Evolutionary conservation across 2,888 invertebrate species (phyloP), one percentile per base, ranked within the genome.

Genomic region (Galerucella pusilla): DNA sequence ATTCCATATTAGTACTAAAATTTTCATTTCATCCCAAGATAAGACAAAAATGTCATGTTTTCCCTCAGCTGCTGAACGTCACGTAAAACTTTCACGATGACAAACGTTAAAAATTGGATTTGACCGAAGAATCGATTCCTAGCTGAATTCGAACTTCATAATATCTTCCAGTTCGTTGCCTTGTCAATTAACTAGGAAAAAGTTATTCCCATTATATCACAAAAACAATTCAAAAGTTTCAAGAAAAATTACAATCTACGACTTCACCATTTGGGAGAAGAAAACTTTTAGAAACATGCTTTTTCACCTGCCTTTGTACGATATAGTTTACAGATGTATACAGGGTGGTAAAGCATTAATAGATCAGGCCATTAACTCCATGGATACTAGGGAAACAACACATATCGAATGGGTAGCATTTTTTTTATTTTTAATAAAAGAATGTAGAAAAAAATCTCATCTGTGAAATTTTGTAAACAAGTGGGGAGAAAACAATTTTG

Each of bases 141-240:
- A 5, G 61, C 10, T 57, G 20, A 20, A 57, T 57, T 57, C 57
- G 10, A 57, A 16, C 9, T 16, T n/a, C 28, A 61, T 61, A 61
- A 4, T 61, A 61, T 61, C 35, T 61, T 61, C 28, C 35, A 61
- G 61, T 35, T 61, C 35, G 61, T 61, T 61, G 61, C 61, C 61
- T 61, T 61, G 61, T 61, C 61, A 61, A 61, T 61, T 61, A 61
- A 61, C 61, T 61, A 9, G 14, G 35, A 14, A 61, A 14, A 61
- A 61, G 61, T 61, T 61, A 61, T 61, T 3, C 9, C 35, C 5
- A 61, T 61, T 61, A 61, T 61, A n/a, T 28, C 35, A 28, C 28
- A 61, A 61, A 61, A 61, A 61, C 61, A 61, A 61, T 61, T 11
- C 61, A 35, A 61, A 49, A 35, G 28, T 61, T 61, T 61, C 11